phyloP scores from a whole-genome alignment of 2,797 vertebrate species.

The Myotis findleyi region DNA sequence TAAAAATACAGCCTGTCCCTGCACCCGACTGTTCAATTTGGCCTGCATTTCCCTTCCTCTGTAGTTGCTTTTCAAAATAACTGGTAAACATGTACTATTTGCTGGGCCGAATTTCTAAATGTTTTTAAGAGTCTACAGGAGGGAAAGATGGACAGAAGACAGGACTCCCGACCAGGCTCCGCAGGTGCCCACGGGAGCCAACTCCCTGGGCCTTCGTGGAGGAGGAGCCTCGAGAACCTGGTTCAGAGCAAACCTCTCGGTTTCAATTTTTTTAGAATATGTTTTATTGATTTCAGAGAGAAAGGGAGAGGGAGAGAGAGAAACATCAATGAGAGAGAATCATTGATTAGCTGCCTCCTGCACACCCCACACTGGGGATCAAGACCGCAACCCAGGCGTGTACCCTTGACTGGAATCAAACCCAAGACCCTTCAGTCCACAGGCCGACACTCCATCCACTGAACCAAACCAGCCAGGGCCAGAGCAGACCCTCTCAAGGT shows the following conservation, averaged over 20 bases:
- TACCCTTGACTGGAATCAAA: too few species aligned
- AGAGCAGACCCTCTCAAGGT: not conserved
- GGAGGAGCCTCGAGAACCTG: rapidly evolving
- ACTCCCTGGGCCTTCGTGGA: not conserved
- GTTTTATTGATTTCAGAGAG: too few species aligned
- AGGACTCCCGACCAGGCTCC: not conserved
- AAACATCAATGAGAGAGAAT: too few species aligned
- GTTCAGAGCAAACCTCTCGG: not conserved
- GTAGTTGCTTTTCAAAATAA: not conserved
- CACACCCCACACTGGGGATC: too few species aligned
- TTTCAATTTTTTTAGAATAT: too few species aligned
- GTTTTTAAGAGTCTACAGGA: not conserved
- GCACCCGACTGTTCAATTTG: not conserved
- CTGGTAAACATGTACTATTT: not conserved
- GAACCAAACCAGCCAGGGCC: rapidly evolving
- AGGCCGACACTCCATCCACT: too few species aligned
- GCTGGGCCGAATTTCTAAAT: not conserved
- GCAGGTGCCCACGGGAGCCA: rapidly evolving
- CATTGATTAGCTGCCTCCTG: too few species aligned
- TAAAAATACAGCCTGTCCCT: not conserved
- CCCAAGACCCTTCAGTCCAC: too few species aligned
- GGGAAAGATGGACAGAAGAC: not conserved
- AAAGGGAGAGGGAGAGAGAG: too few species aligned
- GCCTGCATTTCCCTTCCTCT: not conserved
- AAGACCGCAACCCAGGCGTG: too few species aligned